phyloP scores from a whole-genome alignment of 2,113 vertebrate species.

The Solenodon paradoxus region DNA sequence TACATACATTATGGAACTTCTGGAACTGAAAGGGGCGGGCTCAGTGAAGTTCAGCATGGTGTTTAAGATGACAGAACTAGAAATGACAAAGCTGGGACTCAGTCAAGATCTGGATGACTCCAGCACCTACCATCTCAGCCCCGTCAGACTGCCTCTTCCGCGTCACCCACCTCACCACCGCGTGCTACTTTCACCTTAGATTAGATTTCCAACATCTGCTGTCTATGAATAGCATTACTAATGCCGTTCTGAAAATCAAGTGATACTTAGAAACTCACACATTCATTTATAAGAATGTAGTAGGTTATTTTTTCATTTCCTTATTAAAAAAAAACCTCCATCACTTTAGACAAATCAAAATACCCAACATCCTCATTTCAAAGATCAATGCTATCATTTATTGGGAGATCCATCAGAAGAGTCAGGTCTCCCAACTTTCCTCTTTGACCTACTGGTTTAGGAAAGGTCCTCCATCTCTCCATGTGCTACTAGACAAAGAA shows the following conservation, averaged over 20 bases:
- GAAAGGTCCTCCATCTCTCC: background rate
- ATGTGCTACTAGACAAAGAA: background rate
- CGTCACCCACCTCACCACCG: background rate
- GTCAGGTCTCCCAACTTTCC: background rate
- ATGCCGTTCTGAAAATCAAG: background rate
- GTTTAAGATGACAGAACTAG: background rate
- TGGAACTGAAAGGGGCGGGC: background rate
- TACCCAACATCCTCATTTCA: slow-evolving; percentile 7
- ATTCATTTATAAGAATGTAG: background rate
- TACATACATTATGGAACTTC: background rate
- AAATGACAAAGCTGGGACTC: background rate
- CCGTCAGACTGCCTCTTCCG: background rate
- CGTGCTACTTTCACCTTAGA: background rate
- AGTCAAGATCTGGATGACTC: background rate
- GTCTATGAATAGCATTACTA: background rate
- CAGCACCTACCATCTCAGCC: background rate
- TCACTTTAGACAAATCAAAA: slow-evolving; percentile 2
- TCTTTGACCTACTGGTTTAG: background rate
- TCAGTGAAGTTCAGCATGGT: background rate
- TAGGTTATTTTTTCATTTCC: background rate
- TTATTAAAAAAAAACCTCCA: background rate
- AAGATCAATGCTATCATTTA: background rate
- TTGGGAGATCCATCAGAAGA: background rate
- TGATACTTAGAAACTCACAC: background rate
- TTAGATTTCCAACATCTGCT: background rate